Conservation (phyloP, 2,888 invertebrate genomes). For the Conchocele bisecta region DNA sequence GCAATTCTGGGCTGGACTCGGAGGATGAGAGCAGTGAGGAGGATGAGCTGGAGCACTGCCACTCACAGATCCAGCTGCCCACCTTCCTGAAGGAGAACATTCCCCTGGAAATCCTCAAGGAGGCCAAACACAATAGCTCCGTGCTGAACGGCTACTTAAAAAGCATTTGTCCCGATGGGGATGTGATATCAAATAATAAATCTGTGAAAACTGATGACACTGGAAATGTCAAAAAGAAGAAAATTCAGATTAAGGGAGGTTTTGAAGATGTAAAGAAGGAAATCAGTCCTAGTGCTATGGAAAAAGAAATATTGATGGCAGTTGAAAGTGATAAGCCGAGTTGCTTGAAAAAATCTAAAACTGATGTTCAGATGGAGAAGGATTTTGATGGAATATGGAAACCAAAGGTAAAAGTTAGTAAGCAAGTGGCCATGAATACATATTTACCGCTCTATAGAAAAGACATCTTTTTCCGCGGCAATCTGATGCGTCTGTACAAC, state of each 20-base stretch:
- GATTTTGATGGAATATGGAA: slow-evolving; percentile 19
- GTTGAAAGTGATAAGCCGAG: slow-evolving; percentile 9
- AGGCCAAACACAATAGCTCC: slow-evolving; percentile 58
- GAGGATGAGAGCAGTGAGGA: slow-evolving; percentile 41
- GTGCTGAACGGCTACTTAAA: slow-evolving; percentile 52
- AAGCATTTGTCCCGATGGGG: slow-evolving; percentile 4
- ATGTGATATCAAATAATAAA: background rate
- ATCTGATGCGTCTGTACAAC: slow-evolving; percentile 61
- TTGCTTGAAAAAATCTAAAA: slow-evolving; percentile 46
- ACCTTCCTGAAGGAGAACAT: slow-evolving; percentile 86
- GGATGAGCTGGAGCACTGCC: slow-evolving; percentile 59
- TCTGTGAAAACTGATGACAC: background rate
- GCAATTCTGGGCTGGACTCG: slow-evolving; percentile 52
- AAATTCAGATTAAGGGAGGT: too few species aligned
- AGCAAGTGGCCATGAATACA: slow-evolving; percentile 44
- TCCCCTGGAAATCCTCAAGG: slow-evolving; percentile 63
- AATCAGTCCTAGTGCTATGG: background rate
- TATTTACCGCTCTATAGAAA: slow-evolving; percentile 76
- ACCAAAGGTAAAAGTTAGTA: slow-evolving; percentile 35
- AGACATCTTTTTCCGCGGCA: slow-evolving; percentile 82
- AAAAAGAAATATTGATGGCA: background rate
- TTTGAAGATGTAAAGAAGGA: background rate
- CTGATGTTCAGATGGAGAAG: slow-evolving; percentile 1
- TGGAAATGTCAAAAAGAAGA: too few species aligned
- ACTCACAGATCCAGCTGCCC: slow-evolving; percentile 92